Base-by-base conservation (phyloP, 53 echinoderm and acorn worm genomes). In the Actinopyga echinites region DNA sequence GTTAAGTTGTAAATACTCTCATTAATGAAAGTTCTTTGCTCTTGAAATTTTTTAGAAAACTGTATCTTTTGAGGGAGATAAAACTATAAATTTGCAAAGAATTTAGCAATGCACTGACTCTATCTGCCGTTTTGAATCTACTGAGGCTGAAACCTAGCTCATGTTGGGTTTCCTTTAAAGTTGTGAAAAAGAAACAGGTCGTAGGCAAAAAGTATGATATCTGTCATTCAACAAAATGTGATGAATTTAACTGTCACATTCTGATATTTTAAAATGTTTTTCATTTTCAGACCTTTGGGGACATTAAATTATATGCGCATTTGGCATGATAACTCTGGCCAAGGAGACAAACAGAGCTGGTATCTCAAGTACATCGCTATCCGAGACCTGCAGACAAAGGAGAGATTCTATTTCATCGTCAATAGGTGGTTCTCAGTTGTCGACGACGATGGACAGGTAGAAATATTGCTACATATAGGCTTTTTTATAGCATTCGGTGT, bases 241-340 rank as follows among this genome's bases (percentile, higher is more conserved):
- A 13, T 49, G 49, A 49, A 13, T 31, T 53, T 5, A 13, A 56
- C 10, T 40, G 37, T 23, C 38, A 10, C 45, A n/a, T 26, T 5
- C 9, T 49, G 49, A 49, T 2, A 15, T 3, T 79, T 53, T 57
- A 28, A 22, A 30, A 25, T 43, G 3, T 6, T 2, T 49, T 49
- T 49, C 49, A 15, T 49, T 56, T 57, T 2, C 81, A 97, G 94
- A 45, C 97, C 97, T 21, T 53, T 97, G 37, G 97, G 97, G 9
- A 77, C 94, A 0, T 63, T 97, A 73, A 97, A 97, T 83, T 97
- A 97, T 85, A 94, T 97, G 92, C 82, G 97, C 2, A 77, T 97
- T 9, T 97, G 97, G 97, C 97, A 97, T 49, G 97, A 97, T 64
- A 97, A 97, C 66, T 86, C 90, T 9, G 97, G 97, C 53, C 67